Evolutionary conservation across 2,888 invertebrate genomes (phyloP).

Genomic region (Antheraea yamamai): DNA sequence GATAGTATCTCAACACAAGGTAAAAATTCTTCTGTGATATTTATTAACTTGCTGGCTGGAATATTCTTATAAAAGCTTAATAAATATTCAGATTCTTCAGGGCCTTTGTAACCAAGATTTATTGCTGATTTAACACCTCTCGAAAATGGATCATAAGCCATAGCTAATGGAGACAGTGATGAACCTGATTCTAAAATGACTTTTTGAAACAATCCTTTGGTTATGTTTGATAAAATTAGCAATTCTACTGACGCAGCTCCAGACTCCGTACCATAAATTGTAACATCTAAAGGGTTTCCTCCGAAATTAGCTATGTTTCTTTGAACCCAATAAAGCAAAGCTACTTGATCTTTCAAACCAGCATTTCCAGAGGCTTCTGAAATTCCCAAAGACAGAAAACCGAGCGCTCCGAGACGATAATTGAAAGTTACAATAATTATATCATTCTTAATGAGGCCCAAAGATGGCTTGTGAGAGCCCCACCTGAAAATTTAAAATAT

Average conservation of each 20-base stretch:
- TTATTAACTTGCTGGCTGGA: slow-evolving; percentile 38
- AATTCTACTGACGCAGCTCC: slow-evolving; percentile 66
- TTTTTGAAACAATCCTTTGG: slow-evolving; percentile 58
- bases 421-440: slow-evolving; percentile 68
- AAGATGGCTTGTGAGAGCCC: slow-evolving; percentile 58
- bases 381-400: slow-evolving; percentile 67
- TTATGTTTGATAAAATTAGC: slow-evolving; percentile 56
- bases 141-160: slow-evolving; percentile 52
- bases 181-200: slow-evolving; percentile 70
- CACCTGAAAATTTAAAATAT: slow-evolving; percentile 52
- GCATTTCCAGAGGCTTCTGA: slow-evolving; percentile 64
- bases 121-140: slow-evolving; percentile 60
- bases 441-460: slow-evolving; percentile 47
- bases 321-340: slow-evolving; percentile 70
- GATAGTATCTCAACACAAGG: slow-evolving; percentile 60
- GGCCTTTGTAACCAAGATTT: slow-evolving; percentile 67
- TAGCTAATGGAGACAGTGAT: slow-evolving; percentile 56
- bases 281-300: slow-evolving; percentile 63
- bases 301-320: slow-evolving; percentile 67
- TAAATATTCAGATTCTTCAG: slow-evolving; percentile 39
- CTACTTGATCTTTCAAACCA: slow-evolving; percentile 72
- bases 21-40: slow-evolving; percentile 44
- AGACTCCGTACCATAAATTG: slow-evolving; percentile 64
- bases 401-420: slow-evolving; percentile 67
- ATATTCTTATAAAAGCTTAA: slow-evolving; percentile 48